Evolutionary conservation across 2,797 vertebrate species (phyloP).

Genomic region (Merluccius polli): DNA sequence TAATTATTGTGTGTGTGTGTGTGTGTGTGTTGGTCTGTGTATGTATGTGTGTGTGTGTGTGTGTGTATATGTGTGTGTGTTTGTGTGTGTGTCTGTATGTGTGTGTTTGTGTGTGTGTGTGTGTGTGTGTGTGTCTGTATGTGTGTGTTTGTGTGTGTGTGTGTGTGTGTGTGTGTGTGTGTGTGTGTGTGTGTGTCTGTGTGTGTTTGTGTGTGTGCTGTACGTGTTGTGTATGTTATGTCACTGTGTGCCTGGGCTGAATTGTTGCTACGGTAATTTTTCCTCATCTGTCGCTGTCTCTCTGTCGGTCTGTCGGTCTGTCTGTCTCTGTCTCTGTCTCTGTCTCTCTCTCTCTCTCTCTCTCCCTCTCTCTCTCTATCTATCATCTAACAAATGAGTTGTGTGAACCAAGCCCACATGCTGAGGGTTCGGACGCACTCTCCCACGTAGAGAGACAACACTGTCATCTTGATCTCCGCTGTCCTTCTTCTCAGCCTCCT

Average conservation of each 20-base stretch:
- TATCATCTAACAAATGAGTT: not conserved
- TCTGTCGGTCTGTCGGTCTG: not conserved
- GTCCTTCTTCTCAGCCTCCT: not conserved
- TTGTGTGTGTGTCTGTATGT: not conserved
- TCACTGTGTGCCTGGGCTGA: too few relatives aligned
- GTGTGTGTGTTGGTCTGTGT: not conserved
- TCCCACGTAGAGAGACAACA: not conserved
- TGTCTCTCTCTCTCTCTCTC: not conserved
- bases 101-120: slow-evolving; percentile 4
- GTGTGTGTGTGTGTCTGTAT: not conserved
- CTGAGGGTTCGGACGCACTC: too few relatives aligned
- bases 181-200: slow-evolving; percentile 3
- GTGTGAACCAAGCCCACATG: not conserved
- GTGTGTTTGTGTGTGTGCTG: not conserved
- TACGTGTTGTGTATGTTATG: not conserved
- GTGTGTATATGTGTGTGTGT: slow-evolving; percentile 5
- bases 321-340: slow-evolving; percentile 1
- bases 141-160: slow-evolving; percentile 4
- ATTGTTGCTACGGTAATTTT: not conserved
- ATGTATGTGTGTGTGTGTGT: not conserved
- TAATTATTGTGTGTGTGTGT: slow-evolving; percentile 32
- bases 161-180: not conserved
- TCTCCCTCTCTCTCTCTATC: not conserved
- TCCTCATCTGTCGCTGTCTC: not conserved
- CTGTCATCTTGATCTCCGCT: not conserved